Evolutionary conservation across 1,140 invertebrate genomes (phyloP).

Genomic region (Lepidurus apus): DNA sequence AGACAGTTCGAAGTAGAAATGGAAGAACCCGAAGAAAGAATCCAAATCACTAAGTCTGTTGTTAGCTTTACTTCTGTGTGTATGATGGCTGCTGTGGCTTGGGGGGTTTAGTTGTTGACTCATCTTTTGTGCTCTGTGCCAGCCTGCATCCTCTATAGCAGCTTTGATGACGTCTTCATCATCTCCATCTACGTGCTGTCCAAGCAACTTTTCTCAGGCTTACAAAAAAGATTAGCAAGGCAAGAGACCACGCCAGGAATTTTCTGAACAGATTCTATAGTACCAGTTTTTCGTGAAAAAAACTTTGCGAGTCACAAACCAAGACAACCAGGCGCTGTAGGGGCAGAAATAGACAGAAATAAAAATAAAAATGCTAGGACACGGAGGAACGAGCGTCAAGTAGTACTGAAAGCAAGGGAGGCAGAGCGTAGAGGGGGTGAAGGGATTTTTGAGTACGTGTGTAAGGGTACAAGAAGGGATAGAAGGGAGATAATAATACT

Average conservation of each 20-base stretch:
- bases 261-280: too few species aligned
- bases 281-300: too few species aligned
- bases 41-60: not conserved
- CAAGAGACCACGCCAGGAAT: not conserved
- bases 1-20: not conserved
- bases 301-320: too few species aligned
- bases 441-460: too few species aligned
- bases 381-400: too few species aligned
- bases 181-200: slow-evolving; percentile 7
- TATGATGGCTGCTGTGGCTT: slow-evolving; percentile 10
- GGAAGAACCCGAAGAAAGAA: not conserved
- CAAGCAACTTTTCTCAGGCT: slow-evolving; percentile 8
- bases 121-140: slow-evolving; percentile 6
- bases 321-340: too few species aligned
- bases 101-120: slow-evolving; percentile 4
- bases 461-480: too few species aligned
- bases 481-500: too few species aligned
- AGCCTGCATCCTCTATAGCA: not conserved
- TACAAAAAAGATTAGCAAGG: not conserved
- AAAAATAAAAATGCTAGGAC: too few species aligned
- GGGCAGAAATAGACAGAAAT: too few species aligned
- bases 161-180: slow-evolving; percentile 19
- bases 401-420: too few species aligned
- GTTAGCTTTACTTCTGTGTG: slow-evolving; percentile 9
- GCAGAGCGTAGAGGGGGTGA: too few species aligned